phyloP scores from a whole-genome alignment of 2,888 invertebrate species.

The Caenorhabditis drosophilae region DNA sequence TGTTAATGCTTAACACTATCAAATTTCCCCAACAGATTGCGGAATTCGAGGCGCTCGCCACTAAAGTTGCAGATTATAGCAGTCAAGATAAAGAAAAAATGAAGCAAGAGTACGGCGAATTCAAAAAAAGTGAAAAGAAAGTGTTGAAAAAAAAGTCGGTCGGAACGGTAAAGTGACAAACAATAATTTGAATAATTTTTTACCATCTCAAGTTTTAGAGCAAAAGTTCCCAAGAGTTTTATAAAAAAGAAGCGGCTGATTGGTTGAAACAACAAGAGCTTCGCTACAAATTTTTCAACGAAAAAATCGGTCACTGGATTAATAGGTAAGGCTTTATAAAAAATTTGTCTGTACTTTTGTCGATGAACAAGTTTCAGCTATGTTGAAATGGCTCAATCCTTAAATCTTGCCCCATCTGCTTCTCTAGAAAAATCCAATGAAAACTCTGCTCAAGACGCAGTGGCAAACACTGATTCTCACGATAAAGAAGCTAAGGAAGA shows the following conservation, averaged over 20 bases:
- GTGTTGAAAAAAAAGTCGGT: conserved; percentile 27
- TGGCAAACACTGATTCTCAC: background rate
- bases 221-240: conserved; percentile 35
- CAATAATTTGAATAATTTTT: no score
- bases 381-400: conserved; percentile 15
- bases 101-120: conserved; percentile 29
- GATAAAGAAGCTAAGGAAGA: background rate
- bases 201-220: no score
- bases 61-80: conserved; percentile 38
- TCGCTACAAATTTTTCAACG: conserved; percentile 53
- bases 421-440: no score
- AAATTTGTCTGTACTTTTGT: background rate
- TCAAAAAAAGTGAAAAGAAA: conserved; percentile 42
- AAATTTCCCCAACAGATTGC: conserved; percentile 24
- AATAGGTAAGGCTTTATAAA: conserved; percentile 21
- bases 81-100: conserved; percentile 44
- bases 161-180: conserved; percentile 26
- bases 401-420: no score
- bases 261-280: conserved; percentile 48
- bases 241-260: conserved; percentile 31
- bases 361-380: conserved; percentile 12
- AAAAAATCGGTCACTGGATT: conserved; percentile 49
- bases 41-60: conserved; percentile 34
- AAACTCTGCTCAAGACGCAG: background rate
- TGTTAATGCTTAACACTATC: background rate